Percentiles rank a stretch among this genome's conserved stretches.
These are phyloP conservation scores for Merluccius polli DNA, from an alignment of 2,797 vertebrate species.

Conservation along the genomic window DNA sequence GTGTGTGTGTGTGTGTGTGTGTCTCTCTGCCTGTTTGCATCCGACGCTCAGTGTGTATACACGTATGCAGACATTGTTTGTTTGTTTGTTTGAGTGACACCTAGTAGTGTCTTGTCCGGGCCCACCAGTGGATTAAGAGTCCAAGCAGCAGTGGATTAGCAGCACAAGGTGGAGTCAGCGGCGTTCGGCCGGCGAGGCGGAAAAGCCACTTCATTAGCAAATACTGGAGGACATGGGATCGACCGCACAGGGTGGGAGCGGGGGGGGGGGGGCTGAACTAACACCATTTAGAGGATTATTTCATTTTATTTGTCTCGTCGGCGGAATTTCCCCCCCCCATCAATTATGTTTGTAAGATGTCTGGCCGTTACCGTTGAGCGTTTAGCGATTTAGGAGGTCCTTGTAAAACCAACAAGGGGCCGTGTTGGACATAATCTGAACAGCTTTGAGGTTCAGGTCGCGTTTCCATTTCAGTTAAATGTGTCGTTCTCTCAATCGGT, in stretches of 20 bases:
- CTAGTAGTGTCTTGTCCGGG: not conserved
- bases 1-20: not conserved
- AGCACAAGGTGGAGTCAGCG: not conserved
- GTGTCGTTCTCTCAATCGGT: not conserved
- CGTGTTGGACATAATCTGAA: not conserved
- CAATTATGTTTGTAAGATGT: not conserved
- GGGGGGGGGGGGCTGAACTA: not conserved
- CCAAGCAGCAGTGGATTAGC: conserved; percentile 1
- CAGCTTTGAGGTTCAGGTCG: not conserved
- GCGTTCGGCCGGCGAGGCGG: not conserved
- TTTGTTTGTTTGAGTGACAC: not conserved
- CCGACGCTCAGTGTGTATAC: too few species aligned
- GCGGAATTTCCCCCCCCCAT: not conserved
- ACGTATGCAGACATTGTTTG: not conserved
- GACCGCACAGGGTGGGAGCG: not conserved
- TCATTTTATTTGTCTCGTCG: not conserved
- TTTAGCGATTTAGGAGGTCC: not conserved
- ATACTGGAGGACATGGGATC: not conserved
- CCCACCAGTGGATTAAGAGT: conserved; percentile 2
- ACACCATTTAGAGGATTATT: too few species aligned
- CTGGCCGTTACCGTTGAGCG: not conserved
- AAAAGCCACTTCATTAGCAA: not conserved
- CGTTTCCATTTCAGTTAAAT: not conserved
- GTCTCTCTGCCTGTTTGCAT: not conserved
- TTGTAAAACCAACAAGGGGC: not conserved